Conservation (phyloP, 2,888 invertebrate species). For the Agrotis puta region DNA sequence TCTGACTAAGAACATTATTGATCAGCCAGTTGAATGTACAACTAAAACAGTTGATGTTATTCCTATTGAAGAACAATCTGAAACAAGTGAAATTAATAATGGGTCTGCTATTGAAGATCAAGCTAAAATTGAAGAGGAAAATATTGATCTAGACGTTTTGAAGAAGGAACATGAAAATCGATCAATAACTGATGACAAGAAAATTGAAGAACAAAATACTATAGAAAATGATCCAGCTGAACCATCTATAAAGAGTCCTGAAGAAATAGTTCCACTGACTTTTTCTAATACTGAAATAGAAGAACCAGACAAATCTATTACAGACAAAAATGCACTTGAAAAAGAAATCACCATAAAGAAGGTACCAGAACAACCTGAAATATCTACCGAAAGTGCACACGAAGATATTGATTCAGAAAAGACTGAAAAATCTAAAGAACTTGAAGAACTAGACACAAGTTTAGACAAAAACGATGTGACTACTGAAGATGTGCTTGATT, state of each 20-base stretch:
- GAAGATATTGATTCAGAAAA: not conserved
- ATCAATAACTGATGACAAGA: constrained; percentile 3
- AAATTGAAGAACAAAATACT: not conserved
- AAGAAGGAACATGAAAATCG: not conserved
- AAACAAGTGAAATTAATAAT: not conserved
- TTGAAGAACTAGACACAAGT: not conserved
- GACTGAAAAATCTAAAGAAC: constrained; percentile 13
- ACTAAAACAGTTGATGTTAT: not conserved
- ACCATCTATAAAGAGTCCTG: not conserved
- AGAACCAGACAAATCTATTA: not conserved
- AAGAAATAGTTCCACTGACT: not conserved
- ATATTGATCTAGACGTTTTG: not conserved
- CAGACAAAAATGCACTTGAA: not conserved
- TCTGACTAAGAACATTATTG: not conserved
- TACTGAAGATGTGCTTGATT: constrained; percentile 6
- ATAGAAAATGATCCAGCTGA: not conserved
- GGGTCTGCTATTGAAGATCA: not conserved
- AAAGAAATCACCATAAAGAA: not conserved
- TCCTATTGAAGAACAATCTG: not conserved
- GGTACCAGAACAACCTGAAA: not conserved
- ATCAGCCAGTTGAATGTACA: not conserved
- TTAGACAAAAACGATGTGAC: constrained; percentile 13
- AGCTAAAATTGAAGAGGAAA: not conserved
- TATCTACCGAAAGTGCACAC: not conserved
- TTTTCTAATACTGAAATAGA: constrained; percentile 8